A percentile compares a stretch with the other conserved stretches of the same genome.
Conservation (phyloP, 2,888 invertebrate species). For the Odontothrips loti region DNA sequence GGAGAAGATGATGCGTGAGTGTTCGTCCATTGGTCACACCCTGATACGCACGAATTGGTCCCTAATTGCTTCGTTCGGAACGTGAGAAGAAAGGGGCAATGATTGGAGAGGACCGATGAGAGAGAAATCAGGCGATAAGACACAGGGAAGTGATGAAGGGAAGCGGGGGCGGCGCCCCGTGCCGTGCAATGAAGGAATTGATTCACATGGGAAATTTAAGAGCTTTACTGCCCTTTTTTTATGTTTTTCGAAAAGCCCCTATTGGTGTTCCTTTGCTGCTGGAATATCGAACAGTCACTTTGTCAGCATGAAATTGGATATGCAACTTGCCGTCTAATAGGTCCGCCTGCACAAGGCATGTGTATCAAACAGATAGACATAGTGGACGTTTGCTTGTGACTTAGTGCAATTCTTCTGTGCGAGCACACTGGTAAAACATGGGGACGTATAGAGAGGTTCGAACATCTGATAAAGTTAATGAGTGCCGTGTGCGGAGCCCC, state of each 20-base stretch:
- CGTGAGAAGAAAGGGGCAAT: constrained; percentile 18
- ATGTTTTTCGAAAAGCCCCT: too few species aligned
- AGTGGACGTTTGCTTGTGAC: too few species aligned
- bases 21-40: constrained; percentile 8
- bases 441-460: neutral
- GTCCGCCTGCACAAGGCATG: too few species aligned
- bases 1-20: neutral
- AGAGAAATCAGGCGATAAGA: neutral
- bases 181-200: neutral
- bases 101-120: neutral
- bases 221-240: too few species aligned
- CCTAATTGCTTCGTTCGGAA: constrained; percentile 26
- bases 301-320: too few species aligned
- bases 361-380: too few species aligned
- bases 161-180: neutral
- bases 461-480: neutral
- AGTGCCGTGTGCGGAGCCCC: neutral
- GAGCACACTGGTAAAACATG: neutral
- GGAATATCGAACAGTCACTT: too few species aligned
- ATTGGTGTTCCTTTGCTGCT: too few species aligned
- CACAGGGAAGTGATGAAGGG: neutral
- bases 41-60: constrained; percentile 16
- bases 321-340: too few species aligned
- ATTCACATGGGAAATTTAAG: too few species aligned
- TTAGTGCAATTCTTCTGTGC: too few species aligned